Percentiles rank a stretch among this genome's conserved stretches.
Conservation (phyloP, 2,888 invertebrate genomes). For the Malthinus flaveolus region DNA sequence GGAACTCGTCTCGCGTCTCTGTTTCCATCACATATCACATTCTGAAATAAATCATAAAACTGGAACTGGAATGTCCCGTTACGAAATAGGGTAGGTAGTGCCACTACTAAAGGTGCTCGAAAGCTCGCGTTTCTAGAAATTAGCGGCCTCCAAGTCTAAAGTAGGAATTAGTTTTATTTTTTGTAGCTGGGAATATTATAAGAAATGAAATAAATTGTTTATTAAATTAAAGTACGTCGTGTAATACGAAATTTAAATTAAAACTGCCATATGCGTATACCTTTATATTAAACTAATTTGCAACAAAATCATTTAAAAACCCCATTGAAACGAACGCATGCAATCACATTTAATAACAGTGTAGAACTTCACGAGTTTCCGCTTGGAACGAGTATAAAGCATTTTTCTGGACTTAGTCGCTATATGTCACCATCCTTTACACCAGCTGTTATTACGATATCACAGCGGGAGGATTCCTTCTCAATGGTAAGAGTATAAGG, state of each 20-base stretch:
- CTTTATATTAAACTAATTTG: slow-evolving; percentile 39
- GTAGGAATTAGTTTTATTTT: no score
- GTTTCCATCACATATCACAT: no score
- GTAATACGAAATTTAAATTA: neutral
- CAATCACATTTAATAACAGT: slow-evolving; percentile 27
- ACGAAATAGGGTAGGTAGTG: no score
- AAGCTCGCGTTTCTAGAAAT: no score
- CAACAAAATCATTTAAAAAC: slow-evolving; percentile 32
- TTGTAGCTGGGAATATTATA: no score
- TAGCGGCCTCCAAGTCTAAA: no score
- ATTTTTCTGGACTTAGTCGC: slow-evolving; percentile 16
- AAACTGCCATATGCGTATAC: slow-evolving; percentile 22
- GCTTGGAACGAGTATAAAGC: slow-evolving; percentile 19
- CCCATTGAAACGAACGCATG: slow-evolving; percentile 20
- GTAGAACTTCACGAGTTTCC: slow-evolving; percentile 25
- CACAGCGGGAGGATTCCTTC: slow-evolving; percentile 36
- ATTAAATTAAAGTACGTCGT: no score
- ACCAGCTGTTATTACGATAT: slow-evolving; percentile 37
- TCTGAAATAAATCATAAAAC: no score
- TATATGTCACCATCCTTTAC: slow-evolving; percentile 20
- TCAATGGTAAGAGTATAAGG: slow-evolving; percentile 9
- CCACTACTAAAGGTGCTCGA: no score
- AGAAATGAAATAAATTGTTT: no score
- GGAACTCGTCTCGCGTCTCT: no score
- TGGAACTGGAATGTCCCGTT: no score